Percentiles rank a stretch among this genome's conserved stretches.
Conservation (phyloP, 2,113 vertebrate genomes). For the Equus quagga region DNA sequence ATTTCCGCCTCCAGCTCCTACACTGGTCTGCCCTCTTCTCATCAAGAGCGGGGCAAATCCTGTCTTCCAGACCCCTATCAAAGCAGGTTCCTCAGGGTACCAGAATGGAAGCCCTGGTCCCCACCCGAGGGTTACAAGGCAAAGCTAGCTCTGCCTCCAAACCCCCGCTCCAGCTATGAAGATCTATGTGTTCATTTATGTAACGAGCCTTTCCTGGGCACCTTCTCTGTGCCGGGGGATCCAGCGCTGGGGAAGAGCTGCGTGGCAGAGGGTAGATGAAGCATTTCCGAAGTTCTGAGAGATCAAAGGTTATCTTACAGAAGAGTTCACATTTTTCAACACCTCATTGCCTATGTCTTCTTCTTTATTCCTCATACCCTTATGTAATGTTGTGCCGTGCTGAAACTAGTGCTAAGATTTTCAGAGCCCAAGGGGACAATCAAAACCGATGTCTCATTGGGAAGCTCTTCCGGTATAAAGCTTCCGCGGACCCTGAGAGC, state of each 20-base stretch:
- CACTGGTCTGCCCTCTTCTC: not conserved
- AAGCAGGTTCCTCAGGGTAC: not conserved
- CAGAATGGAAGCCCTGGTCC: not conserved
- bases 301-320: not conserved
- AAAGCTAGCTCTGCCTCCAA: not conserved
- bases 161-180: not conserved
- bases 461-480: not conserved
- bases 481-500: not conserved
- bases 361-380: not conserved
- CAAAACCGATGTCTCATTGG: not conserved
- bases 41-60: not conserved
- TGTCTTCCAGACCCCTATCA: not conserved
- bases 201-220: not conserved
- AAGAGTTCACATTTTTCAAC: not conserved
- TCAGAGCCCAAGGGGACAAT: not conserved
- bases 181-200: not conserved
- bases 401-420: not conserved
- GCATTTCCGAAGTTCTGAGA: not conserved
- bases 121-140: accelerated
- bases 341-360: not conserved
- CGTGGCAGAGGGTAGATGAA: accelerated
- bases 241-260: not conserved
- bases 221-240: not conserved
- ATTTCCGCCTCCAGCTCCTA: not conserved
- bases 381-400: not conserved